Percentiles rank a stretch among this genome's conserved stretches.
Conservation (phyloP, 2,113 vertebrate genomes). For the Onychorhynchus coronatus region DNA sequence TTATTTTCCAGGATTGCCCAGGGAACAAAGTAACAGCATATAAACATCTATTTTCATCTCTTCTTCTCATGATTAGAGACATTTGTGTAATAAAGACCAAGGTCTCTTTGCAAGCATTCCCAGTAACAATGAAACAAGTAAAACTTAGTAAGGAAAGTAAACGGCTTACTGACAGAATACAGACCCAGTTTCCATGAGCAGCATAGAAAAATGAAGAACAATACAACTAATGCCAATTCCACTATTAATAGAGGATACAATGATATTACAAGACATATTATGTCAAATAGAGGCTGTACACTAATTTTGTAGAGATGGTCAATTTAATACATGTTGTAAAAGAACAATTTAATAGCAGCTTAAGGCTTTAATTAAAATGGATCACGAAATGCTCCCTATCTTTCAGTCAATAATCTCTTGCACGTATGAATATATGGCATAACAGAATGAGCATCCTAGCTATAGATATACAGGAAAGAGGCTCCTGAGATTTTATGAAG, state of each 20-base stretch:
- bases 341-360: slow-evolving; percentile 24
- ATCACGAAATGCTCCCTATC: background rate
- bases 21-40: background rate
- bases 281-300: background rate
- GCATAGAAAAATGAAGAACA: background rate
- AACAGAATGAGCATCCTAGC: background rate
- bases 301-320: background rate
- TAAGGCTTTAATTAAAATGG: slow-evolving; percentile 31
- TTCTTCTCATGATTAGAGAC: background rate
- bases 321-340: slow-evolving; percentile 17
- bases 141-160: background rate
- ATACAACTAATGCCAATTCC: background rate
- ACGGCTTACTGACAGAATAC: background rate
- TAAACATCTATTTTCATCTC: background rate
- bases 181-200: background rate
- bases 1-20: background rate
- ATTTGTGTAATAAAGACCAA: background rate
- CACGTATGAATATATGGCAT: background rate
- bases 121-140: background rate
- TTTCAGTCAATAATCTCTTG: background rate
- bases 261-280: background rate
- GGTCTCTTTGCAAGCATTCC: background rate
- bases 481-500: background rate
- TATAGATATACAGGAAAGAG: background rate
- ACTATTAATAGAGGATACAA: background rate